These are phyloP conservation scores for Chiloscyllium plagiosum DNA, from an alignment of 2,113 vertebrate genomes.

Conservation along the genomic window DNA sequence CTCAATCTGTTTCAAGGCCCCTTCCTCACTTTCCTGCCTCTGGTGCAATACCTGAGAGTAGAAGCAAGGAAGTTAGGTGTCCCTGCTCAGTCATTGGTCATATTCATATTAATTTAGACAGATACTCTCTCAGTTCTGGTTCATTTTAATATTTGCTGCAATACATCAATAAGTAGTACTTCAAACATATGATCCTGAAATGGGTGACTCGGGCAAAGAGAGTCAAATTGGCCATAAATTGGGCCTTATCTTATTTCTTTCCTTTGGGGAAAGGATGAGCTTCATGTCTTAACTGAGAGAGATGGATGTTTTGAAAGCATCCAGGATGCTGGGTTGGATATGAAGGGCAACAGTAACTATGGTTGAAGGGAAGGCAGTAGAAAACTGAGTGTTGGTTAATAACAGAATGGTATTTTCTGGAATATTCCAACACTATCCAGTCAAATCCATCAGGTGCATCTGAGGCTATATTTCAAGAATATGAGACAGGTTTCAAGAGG, in stretches of 20 bases:
- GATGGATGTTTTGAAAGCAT: not conserved
- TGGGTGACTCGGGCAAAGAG: not conserved
- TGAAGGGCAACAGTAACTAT: not conserved
- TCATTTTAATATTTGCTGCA: not conserved
- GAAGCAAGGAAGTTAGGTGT: not conserved
- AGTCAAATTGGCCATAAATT: not conserved
- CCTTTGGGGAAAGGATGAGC: not conserved
- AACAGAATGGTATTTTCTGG: not conserved
- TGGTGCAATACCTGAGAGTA: constrained; percentile 49
- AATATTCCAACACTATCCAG: not conserved
- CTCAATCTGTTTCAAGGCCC: constrained; percentile 40
- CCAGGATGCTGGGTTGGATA: not conserved
- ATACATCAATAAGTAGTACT: not conserved
- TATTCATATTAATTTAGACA: not conserved
- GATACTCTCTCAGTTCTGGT: not conserved
- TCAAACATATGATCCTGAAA: not conserved
- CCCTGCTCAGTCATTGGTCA: not conserved
- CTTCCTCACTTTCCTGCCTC: constrained; percentile 44
- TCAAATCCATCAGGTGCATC: not conserved
- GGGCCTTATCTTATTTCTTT: not conserved
- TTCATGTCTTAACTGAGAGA: not conserved
- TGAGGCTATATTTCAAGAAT: not conserved
- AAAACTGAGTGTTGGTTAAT: not conserved
- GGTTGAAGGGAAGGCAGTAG: not conserved
- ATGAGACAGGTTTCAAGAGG: not conserved